Conservation (phyloP, 1,140 invertebrate genomes). For the Helicorthomorpha holstii region DNA sequence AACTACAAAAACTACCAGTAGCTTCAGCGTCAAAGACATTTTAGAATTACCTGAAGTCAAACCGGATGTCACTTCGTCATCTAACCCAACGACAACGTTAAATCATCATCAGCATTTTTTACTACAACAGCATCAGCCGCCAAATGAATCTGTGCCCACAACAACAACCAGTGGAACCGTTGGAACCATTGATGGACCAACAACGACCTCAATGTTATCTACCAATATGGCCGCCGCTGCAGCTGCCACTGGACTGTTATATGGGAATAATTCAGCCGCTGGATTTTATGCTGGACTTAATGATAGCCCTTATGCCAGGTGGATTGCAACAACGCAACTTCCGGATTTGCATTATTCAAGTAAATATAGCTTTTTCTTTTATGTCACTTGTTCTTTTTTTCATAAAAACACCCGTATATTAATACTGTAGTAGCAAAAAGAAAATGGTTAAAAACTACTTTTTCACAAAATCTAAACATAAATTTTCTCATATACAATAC, state of each 20-base stretch:
- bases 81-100: not conserved
- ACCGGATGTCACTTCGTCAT: not conserved
- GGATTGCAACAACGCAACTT: not conserved
- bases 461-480: too few species aligned
- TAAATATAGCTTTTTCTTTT: too few species aligned
- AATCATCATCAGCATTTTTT: not conserved
- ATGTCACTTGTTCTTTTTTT: too few species aligned
- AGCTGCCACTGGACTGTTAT: not conserved
- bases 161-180: not conserved
- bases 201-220: not conserved
- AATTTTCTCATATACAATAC: too few species aligned
- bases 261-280: not conserved
- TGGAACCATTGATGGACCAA: not conserved
- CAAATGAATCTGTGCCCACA: too few species aligned
- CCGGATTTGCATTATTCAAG: not conserved
- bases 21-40: conserved; percentile 14
- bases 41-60: conserved; percentile 12
- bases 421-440: too few species aligned
- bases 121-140: not conserved
- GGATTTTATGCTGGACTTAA: not conserved
- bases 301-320: not conserved
- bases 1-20: conserved; percentile 10
- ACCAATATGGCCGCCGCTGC: not conserved
- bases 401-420: too few species aligned
- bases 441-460: too few species aligned